Percentiles rank a stretch among this genome's conserved stretches.
phyloP scores from a whole-genome alignment of 2,888 invertebrate species.

The Tinea pellionella region DNA sequence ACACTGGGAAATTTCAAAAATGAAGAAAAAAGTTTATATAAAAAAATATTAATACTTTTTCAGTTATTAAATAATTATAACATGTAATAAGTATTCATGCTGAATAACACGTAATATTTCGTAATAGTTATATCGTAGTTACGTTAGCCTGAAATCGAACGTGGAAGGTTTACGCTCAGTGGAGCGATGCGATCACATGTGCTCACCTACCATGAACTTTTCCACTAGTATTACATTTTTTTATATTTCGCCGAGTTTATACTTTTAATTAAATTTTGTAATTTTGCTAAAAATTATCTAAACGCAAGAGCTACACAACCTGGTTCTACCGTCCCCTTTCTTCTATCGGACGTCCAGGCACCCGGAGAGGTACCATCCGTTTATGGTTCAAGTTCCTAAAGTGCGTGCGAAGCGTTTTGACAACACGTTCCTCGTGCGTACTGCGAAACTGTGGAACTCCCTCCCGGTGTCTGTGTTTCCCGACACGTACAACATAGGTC shows the following conservation, averaged over 20 bases:
- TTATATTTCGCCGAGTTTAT: neutral
- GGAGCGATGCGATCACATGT: slow-evolving; percentile 39
- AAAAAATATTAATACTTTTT: neutral
- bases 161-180: slow-evolving; percentile 64
- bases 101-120: slow-evolving; percentile 51
- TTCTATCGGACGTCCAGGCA: no score
- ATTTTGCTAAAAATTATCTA: neutral
- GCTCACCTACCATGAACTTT: slow-evolving; percentile 19
- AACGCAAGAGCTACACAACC: no score
- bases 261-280: neutral
- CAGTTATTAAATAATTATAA: neutral
- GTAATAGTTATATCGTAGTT: slow-evolving; percentile 58
- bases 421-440: no score
- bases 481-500: no score
- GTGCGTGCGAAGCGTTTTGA: no score
- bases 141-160: slow-evolving; percentile 61
- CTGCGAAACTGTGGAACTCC: no score
- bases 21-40: no score
- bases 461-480: no score
- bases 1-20: no score
- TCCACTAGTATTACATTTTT: neutral
- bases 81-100: neutral
- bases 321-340: no score
- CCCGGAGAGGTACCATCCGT: no score
- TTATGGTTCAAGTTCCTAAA: no score